Evolutionary conservation across 2,113 vertebrate genomes (phyloP).

Genomic region (Pangasianodon hypophthalmus): DNA sequence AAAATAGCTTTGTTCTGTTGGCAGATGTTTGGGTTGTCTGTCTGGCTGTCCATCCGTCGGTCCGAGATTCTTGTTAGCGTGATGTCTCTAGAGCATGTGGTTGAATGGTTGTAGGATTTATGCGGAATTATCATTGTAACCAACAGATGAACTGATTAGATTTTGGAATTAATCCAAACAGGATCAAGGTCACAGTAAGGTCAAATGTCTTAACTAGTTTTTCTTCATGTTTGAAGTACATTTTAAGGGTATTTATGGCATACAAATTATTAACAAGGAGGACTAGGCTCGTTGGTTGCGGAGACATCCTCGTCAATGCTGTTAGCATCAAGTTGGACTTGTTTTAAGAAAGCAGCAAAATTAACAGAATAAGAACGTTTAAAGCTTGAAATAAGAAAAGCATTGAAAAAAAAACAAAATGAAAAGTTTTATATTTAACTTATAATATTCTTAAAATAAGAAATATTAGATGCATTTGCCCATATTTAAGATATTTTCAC

Average conservation of each 20-base stretch:
- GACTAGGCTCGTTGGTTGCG: background rate
- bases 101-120: background rate
- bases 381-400: too few species aligned
- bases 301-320: background rate
- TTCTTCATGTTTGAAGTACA: too few species aligned
- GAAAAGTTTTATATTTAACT: too few species aligned
- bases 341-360: background rate
- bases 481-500: too few species aligned
- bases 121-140: background rate
- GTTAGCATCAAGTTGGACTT: background rate
- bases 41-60: background rate
- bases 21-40: background rate
- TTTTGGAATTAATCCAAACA: background rate
- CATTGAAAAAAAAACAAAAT: too few species aligned
- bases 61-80: background rate
- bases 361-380: background rate
- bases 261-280: background rate
- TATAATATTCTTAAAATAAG: background rate
- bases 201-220: background rate
- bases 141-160: background rate
- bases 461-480: background rate
- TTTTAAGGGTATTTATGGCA: background rate
- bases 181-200: background rate
- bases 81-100: background rate
- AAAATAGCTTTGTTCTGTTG: background rate